Evolutionary conservation across 2,113 vertebrate species (phyloP).

Genomic region (Microcebus tavaratra): DNA sequence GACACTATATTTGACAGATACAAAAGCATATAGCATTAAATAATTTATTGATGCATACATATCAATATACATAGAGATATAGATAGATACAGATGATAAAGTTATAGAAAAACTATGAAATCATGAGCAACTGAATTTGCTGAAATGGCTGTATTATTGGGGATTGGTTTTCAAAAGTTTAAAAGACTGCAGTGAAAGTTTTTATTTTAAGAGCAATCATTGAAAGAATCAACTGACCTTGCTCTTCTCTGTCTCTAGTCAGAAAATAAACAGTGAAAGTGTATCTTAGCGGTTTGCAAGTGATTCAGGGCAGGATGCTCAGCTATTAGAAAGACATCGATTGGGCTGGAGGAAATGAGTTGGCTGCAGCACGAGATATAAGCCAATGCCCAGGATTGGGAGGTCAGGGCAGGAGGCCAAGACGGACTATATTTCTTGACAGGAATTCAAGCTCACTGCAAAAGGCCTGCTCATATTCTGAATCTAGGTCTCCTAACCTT

Average conservation of each 20-base stretch:
- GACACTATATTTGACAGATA: background rate
- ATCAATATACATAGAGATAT: background rate
- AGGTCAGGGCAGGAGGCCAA: conserved; percentile 56
- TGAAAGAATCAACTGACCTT: conserved; percentile 75
- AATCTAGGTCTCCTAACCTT: background rate
- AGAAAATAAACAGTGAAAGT: conserved; percentile 70
- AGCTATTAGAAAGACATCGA: conserved; percentile 72
- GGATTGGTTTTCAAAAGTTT: conserved; percentile 39
- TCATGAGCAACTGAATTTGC: background rate
- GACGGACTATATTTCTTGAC: background rate
- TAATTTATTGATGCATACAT: background rate
- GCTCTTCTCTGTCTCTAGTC: conserved; percentile 48
- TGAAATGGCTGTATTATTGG: conserved; percentile 7
- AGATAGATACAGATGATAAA: background rate
- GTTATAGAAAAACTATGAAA: background rate
- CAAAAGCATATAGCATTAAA: background rate
- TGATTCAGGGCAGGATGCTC: conserved; percentile 63
- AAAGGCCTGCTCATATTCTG: background rate
- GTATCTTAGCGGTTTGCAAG: conserved; percentile 77
- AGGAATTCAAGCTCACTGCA: background rate
- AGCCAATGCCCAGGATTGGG: conserved; percentile 19
- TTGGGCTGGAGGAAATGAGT: conserved; percentile 75
- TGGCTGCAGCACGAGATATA: conserved; percentile 26
- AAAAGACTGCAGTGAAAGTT: background rate
- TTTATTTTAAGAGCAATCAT: conserved; percentile 67